Conservation (phyloP, 37 sponge, comb jelly and placozoan genomes). For the Corticium candelabrum region DNA sequence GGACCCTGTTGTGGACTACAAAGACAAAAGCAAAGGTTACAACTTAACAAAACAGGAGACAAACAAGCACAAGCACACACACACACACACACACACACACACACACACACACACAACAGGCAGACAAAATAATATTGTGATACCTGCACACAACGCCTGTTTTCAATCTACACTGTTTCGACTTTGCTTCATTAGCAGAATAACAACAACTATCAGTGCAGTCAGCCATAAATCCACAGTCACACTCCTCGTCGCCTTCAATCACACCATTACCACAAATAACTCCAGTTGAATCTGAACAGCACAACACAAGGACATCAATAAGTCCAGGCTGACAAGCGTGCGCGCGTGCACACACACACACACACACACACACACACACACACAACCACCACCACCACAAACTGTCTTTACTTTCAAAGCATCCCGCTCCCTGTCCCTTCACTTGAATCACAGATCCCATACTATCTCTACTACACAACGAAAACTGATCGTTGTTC, state of each 20-base stretch:
- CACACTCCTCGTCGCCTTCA: slow-evolving; percentile 51
- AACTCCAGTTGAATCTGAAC: neutral
- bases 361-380: neutral
- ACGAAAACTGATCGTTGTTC: slow-evolving; percentile 81
- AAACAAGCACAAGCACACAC: neutral
- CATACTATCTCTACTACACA: slow-evolving; percentile 44
- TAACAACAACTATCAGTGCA: neutral
- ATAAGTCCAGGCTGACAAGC: neutral
- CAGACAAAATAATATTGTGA: too few species aligned
- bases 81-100: too few species aligned
- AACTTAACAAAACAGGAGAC: neutral
- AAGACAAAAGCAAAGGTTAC: neutral
- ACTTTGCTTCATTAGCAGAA: neutral
- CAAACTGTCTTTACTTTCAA: neutral
- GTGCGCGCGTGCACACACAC: neutral
- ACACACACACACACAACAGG: too few species aligned
- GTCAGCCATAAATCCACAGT: slow-evolving; percentile 28
- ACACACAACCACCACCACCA: neutral
- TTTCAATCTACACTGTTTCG: neutral
- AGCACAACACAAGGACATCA: neutral
- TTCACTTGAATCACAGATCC: slow-evolving; percentile 19
- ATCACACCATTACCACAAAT: slow-evolving; percentile 57
- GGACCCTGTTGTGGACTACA: neutral
- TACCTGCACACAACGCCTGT: neutral
- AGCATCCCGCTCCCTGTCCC: slow-evolving; percentile 2